These are phyloP conservation scores for Chaetophractus vellerosus DNA, from an alignment of 2,797 vertebrate genomes.

Conservation along the genomic window DNA sequence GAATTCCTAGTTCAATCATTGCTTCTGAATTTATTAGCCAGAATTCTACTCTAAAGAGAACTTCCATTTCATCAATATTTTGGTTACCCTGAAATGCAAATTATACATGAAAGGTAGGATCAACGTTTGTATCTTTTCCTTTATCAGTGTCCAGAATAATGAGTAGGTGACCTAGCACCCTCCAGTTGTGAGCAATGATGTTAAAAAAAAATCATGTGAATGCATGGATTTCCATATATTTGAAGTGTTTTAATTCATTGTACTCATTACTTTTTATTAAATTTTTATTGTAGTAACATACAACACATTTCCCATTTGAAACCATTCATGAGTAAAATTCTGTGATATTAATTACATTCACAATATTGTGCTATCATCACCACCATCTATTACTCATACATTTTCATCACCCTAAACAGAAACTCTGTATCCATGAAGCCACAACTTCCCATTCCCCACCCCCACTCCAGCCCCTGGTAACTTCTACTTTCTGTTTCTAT, in stretches of 20 bases:
- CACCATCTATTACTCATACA: too few species aligned
- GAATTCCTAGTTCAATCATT: neutral
- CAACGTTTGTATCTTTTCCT: neutral
- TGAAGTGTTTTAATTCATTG: neutral
- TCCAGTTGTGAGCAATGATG: neutral
- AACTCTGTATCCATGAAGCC: too few species aligned
- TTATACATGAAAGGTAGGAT: neutral
- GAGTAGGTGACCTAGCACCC: neutral
- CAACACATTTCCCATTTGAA: too few species aligned
- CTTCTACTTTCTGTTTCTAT: too few species aligned
- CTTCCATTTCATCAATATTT: neutral
- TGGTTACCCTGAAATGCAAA: neutral
- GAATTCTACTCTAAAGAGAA: neutral
- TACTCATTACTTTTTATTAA: neutral
- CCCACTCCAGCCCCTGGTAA: too few species aligned
- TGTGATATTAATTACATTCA: too few species aligned
- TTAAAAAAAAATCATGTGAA: neutral
- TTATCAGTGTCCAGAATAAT: neutral
- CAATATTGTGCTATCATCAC: too few species aligned
- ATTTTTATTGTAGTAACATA: too few species aligned
- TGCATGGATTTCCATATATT: neutral
- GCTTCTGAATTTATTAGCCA: constrained; percentile 7
- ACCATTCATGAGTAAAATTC: too few species aligned
- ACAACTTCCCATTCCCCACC: too few species aligned
- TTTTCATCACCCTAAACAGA: too few species aligned